Evolutionary conservation across 2,113 vertebrate genomes (phyloP).

Genomic region (Mionectes macconnelli): DNA sequence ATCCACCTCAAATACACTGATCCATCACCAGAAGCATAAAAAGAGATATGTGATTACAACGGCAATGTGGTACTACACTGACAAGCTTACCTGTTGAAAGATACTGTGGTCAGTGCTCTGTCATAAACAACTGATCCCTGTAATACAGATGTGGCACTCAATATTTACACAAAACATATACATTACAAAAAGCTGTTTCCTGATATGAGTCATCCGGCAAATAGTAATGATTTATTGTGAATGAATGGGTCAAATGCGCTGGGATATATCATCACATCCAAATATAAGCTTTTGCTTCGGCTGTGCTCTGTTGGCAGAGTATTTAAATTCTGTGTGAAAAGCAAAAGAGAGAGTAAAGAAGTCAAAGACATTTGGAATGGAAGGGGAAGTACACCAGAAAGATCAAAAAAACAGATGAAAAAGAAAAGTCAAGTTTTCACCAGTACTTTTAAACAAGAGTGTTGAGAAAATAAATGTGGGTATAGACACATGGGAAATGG

Average conservation of each 20-base stretch:
- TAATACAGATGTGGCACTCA: neutral
- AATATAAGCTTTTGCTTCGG: neutral
- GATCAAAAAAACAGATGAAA: neutral
- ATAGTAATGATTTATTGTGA: neutral
- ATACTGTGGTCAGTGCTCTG: neutral
- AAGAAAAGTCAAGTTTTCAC: neutral
- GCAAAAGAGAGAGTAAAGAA: neutral
- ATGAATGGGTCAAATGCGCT: neutral
- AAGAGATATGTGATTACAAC: neutral
- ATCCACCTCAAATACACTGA: neutral
- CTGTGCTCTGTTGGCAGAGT: neutral
- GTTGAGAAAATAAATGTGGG: constrained; percentile 13
- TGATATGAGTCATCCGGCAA: neutral
- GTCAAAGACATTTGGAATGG: neutral
- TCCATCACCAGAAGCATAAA: neutral
- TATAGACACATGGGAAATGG: neutral
- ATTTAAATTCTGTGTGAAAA: neutral
- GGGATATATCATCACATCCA: neutral
- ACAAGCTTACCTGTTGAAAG: neutral
- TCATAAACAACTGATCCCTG: neutral
- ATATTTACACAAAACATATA: neutral
- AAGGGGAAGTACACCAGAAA: neutral
- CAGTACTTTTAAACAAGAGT: neutral
- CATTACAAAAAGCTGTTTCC: neutral
- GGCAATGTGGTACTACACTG: neutral